A percentile compares a stretch with the other conserved stretches of the same genome.
phyloP scores from a whole-genome alignment of 2,113 vertebrate genomes.

The Ailurus styani region DNA sequence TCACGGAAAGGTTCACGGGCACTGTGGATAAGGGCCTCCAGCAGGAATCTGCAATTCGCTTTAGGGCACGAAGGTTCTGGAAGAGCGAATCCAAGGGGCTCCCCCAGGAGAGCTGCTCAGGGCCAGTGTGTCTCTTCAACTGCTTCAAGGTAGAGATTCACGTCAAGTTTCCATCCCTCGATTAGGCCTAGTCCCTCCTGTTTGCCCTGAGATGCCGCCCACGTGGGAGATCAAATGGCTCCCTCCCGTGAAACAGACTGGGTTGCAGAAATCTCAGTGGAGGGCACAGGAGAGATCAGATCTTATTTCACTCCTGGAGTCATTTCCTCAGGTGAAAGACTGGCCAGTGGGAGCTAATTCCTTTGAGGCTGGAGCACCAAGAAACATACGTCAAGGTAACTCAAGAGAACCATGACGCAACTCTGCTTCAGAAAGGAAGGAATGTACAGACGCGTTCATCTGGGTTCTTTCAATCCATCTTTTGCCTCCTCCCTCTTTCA shows the following conservation, averaged over 20 bases:
- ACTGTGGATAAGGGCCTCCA: not conserved
- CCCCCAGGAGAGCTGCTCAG: not conserved
- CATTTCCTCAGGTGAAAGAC: not conserved
- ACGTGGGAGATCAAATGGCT: not conserved
- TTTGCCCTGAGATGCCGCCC: not conserved
- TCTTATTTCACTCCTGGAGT: not conserved
- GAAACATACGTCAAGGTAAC: not conserved
- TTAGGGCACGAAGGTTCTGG: not conserved
- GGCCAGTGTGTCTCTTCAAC: rapidly evolving
- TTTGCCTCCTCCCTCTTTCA: too few species aligned
- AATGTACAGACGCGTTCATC: not conserved
- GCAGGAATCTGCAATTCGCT: not conserved
- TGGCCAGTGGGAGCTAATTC: not conserved
- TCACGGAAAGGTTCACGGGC: not conserved
- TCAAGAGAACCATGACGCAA: not conserved
- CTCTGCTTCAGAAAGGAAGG: not conserved
- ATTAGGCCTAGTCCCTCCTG: not conserved
- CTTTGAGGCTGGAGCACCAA: not conserved
- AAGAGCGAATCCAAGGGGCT: not conserved
- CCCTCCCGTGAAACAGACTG: not conserved
- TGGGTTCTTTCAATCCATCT: not conserved
- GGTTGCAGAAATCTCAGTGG: not conserved
- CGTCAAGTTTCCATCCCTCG: not conserved
- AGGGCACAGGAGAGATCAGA: not conserved
- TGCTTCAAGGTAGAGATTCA: not conserved